Base-by-base conservation (phyloP, 2,113 vertebrate species). In the Sisor rabdophorus region DNA sequence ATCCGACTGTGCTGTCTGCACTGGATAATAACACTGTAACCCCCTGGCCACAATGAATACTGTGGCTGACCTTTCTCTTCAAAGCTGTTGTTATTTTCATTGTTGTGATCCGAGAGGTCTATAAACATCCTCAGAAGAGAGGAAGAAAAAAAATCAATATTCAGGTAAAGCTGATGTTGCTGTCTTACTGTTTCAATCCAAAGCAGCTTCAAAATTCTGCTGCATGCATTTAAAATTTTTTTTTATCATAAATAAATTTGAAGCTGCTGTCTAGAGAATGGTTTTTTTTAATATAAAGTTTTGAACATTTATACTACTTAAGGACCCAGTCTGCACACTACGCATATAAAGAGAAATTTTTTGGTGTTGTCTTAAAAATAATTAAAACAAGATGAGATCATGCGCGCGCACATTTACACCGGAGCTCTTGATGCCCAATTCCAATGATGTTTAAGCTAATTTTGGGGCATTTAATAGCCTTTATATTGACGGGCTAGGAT, bases 1-100 rank as follows among this genome's bases (percentile, higher is more conserved):
- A n/a, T n/a, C n/a, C n/a, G n/a, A n/a, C n/a, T n/a, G n/a, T n/a
- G n/a, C n/a, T n/a, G n/a, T n/a, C 52, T 11, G 32, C 22, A 47
- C 47, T 78, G 65, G 26, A 77, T 77, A 48, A 30, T 30, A 40
- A 50, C 67, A 61, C 56, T 63, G 58, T 54, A 44, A 17, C 59
- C 58, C n/a, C 16, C 52, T 64, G 30, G 12, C 44, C 2, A 13
- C 40, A 65, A 47, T 65, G 69, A 28, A 15, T n/a, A 56, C 30
- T 72, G 56, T 30, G 48, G 20, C 47, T 76, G 30, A 44, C 50
- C 50, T 76, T 52, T 13, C 11, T 55, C 22, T 67, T 40, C n/a
- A 20, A 55, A 24, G 36, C 30, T 36, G 48, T 4, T 10, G 32
- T n/a, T n/a, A n/a, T 64, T 36, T 22, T 53, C 13, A 24, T 36